Evolutionary conservation across 2,888 invertebrate species (phyloP).

Genomic region (Drosophila paracracens): DNA sequence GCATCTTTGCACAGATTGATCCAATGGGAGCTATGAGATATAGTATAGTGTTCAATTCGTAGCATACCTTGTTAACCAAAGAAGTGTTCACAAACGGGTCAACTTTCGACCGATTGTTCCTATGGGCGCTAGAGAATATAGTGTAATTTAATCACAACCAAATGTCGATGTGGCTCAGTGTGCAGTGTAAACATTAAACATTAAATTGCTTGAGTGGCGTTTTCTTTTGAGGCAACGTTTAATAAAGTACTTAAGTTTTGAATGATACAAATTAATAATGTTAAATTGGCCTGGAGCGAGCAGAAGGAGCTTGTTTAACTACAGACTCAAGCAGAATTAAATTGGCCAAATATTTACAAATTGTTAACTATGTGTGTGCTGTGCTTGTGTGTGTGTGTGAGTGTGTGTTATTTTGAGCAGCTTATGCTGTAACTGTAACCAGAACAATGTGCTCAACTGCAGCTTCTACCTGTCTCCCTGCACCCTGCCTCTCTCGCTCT

Average conservation of each 20-base stretch:
- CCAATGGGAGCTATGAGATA: neutral
- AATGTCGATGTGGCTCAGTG: neutral
- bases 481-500: no score
- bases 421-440: conserved; percentile 13
- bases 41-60: neutral
- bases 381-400: neutral
- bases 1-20: neutral
- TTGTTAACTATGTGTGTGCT: neutral
- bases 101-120: neutral
- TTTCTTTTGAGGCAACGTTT: neutral
- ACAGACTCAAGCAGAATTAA: neutral
- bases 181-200: neutral
- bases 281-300: neutral
- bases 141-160: neutral
- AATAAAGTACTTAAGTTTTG: neutral
- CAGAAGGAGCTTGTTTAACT: neutral
- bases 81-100: neutral
- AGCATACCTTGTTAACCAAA: neutral
- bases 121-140: neutral
- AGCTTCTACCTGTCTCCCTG: neutral
- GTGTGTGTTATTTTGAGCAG: neutral
- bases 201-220: neutral
- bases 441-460: conserved; percentile 10
- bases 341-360: conserved; percentile 37
- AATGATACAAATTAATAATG: neutral